Conservation (phyloP, 2,113 vertebrate species). For the Mesembrinibis cayennensis region DNA sequence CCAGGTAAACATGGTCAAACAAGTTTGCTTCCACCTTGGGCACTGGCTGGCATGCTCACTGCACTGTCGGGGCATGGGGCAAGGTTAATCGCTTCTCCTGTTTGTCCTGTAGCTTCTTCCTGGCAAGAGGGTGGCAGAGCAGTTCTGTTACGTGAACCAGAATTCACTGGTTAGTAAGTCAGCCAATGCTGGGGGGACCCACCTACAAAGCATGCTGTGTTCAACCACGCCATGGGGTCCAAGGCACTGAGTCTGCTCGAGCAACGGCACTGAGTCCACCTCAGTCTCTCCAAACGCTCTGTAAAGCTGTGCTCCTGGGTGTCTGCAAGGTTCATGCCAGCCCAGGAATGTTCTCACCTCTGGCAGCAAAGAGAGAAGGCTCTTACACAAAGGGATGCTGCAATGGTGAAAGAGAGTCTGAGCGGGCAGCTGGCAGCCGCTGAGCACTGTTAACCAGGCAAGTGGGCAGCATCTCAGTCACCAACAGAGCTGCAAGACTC, state of each 20-base stretch:
- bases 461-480: fast-evolving
- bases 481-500: neutral
- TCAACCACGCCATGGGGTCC: fast-evolving
- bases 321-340: neutral
- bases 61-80: fast-evolving
- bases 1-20: neutral
- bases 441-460: neutral
- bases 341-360: neutral
- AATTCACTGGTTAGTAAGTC: neutral
- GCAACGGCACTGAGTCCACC: fast-evolving
- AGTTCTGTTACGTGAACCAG: neutral
- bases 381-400: neutral
- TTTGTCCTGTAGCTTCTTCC: neutral
- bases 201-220: fast-evolving
- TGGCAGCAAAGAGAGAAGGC: neutral
- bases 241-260: neutral
- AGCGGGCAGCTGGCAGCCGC: fast-evolving
- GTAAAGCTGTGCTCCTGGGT: neutral
- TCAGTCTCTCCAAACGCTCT: neutral
- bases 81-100: neutral
- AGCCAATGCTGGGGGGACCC: neutral
- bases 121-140: neutral
- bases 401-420: neutral
- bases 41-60: neutral
- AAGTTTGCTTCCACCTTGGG: neutral